Evolutionary conservation across 2,888 invertebrate species (phyloP), one percentile per base, ranked within the genome.

Genomic region (Mongoloraphidia duomilia): DNA sequence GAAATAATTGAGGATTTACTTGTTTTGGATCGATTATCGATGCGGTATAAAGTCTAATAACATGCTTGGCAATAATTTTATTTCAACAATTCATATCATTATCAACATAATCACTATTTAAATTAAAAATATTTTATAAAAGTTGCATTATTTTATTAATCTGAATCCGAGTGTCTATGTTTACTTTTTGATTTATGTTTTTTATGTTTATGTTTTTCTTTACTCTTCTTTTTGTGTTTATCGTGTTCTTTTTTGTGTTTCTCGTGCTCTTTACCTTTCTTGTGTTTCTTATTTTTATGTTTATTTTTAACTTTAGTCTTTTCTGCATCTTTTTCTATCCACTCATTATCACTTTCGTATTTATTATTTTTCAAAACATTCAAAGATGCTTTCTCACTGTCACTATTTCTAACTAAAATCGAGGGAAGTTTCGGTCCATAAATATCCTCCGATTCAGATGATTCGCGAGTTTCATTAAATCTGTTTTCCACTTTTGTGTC

Each of bases 391-490:
- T 3, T 6, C 26, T 26, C 26, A 1, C 55, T 53, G 8, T 53
- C 54, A 9, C 46, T 35, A n/a, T 14, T 49, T 42, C 53, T 57
- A 8, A 55, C 9, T 9, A 58, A 56, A 35, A 63, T 71, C 9
- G 72, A 70, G 1, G 80, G 79, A 54, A 79, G 69, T 59, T 70
- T 74, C 0, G 79, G 80, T 0, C 79, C 79, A 47, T 79, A 80
- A 12, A 69, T 61, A 56, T 71, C 56, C 39, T 57, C 59, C 6
- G 26, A 40, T 57, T 54, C 9, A 48, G 1, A 17, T 37, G 36
- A 39, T 10, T n/a, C 44, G 3, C 41, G 47, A 41, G 14, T 50
- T 44, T 40, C 50, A 17, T 38, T 52, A 47, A 39, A 45, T 46
- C 33, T 37, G 47, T 44, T 51, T 49, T 48, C 43, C 34, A 46